Evolutionary conservation across 2,797 vertebrate genomes (phyloP), one percentile per base, ranked within the genome.

Genomic region (Parambassis ranga): DNA sequence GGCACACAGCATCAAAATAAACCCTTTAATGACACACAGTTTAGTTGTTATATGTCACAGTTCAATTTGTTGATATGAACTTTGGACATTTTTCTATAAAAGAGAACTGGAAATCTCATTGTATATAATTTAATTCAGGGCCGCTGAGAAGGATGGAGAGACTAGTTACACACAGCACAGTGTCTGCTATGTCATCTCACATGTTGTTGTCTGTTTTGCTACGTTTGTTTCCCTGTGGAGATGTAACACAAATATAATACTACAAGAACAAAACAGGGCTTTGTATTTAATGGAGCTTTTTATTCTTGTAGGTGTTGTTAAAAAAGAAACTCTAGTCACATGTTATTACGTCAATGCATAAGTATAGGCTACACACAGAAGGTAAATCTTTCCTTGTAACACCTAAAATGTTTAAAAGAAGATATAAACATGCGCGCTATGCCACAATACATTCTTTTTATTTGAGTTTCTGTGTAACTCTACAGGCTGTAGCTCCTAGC

Each of bases 21-120:
- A 55, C 56, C 27, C 4, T 13, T 32, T 32, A 27, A 7, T 20
- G 1, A 27, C 33, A 39, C 46, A 23, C 3, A 2, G 2, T 15
- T 13, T 20, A 20, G 14, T 14, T 20, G 23, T 8, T 18, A 2
- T 33, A 18, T 52, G 43, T 36, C 31, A 48, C 18, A 14, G 31
- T 39, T 39, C 8, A 26, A 55, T 67, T 35, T 50, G 26, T n/a
- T 50, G 44, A 10, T 8, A 19, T 82, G 69, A 79, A 84, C 66
- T 82, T 77, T 81, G 66, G 58, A 77, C 76, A 31, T 62, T 59
- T 75, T 76, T 65, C 42, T 51, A 61, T 56, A 23, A 53, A 67
- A 64, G n/a, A 39, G 19, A 41, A 10, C 20, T 7, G 49, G 31
- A 6, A 22, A 18, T 63, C 15, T 1, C 16, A 10, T 19, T 50